Conservation (phyloP, 2,797 vertebrate species). For the Falco berigora region DNA sequence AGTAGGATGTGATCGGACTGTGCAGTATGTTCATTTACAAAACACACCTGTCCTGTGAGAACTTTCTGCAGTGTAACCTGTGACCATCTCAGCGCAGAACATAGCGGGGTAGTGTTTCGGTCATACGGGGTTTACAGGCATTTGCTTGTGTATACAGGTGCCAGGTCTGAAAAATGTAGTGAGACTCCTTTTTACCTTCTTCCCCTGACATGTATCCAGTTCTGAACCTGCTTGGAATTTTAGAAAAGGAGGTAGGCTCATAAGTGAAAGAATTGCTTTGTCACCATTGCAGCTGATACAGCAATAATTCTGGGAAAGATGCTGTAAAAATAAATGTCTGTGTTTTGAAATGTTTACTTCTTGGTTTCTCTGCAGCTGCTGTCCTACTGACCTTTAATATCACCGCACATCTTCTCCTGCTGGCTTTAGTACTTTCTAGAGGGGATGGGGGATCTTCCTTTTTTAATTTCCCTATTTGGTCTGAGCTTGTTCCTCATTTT, state of each 20-base stretch:
- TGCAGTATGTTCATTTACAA: background rate
- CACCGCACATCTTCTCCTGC: slow-evolving; percentile 19
- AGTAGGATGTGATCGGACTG: background rate
- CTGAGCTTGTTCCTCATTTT: slow-evolving; percentile 41
- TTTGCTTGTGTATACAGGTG: background rate
- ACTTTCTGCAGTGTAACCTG: background rate
- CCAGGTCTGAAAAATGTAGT: background rate
- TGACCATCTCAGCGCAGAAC: background rate
- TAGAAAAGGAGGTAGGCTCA: background rate
- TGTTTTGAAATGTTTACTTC: slow-evolving; percentile 62
- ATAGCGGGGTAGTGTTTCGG: background rate
- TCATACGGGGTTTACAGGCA: background rate
- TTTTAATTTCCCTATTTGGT: slow-evolving; percentile 45
- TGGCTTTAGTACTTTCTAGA: slow-evolving; percentile 41
- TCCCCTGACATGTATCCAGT: background rate
- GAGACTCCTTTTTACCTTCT: background rate
- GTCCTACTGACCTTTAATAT: slow-evolving; percentile 30
- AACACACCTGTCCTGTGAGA: background rate
- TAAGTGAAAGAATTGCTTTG: slow-evolving; percentile 21
- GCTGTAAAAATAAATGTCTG: slow-evolving; percentile 55
- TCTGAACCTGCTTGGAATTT: background rate
- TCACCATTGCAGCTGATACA: slow-evolving; percentile 38
- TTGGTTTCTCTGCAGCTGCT: slow-evolving; percentile 43
- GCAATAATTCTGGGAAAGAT: slow-evolving; percentile 49
- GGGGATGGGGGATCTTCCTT: background rate